Conservation (phyloP, 1,140 invertebrate genomes). For the Apis cerana region DNA sequence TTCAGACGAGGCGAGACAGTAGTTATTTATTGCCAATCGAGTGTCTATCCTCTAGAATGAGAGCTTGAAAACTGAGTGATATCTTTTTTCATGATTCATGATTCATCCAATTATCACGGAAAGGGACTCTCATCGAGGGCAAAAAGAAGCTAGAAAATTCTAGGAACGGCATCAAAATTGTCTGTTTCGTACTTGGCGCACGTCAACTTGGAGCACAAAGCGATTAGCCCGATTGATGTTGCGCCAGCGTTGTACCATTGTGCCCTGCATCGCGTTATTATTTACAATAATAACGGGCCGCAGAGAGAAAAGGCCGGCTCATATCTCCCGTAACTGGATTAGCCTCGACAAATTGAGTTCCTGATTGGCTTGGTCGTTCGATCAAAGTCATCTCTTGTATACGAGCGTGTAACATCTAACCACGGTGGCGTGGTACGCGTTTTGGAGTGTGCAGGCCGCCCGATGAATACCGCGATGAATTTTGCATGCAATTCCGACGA, state of each 20-base stretch:
- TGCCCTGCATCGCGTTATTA: slow-evolving; percentile 19
- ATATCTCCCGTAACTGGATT: slow-evolving; percentile 45
- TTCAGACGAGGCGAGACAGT: too few relatives aligned
- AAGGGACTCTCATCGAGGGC: too few relatives aligned
- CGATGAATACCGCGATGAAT: slow-evolving; percentile 10
- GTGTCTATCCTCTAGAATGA: too few relatives aligned
- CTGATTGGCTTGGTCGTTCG: slow-evolving; percentile 51
- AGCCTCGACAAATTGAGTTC: slow-evolving; percentile 52
- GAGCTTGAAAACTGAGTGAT: too few relatives aligned
- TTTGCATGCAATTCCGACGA: slow-evolving; percentile 34
- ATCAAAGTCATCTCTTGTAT: slow-evolving; percentile 51
- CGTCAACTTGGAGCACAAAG: not conserved
- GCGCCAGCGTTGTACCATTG: not conserved
- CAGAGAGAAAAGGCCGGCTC: slow-evolving; percentile 37
- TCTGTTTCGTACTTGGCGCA: not conserved
- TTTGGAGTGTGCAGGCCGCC: too few relatives aligned
- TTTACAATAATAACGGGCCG: slow-evolving; percentile 43
- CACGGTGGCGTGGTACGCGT: slow-evolving; percentile 12
- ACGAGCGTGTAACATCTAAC: slow-evolving; percentile 47
- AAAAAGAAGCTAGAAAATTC: too few relatives aligned
- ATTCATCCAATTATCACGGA: too few relatives aligned
- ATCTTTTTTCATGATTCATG: too few relatives aligned
- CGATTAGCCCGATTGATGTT: slow-evolving; percentile 7
- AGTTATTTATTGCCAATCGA: too few relatives aligned
- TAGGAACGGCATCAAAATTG: not conserved